phyloP scores from a whole-genome alignment of 2,113 vertebrate species.

The Corapipo altera region DNA sequence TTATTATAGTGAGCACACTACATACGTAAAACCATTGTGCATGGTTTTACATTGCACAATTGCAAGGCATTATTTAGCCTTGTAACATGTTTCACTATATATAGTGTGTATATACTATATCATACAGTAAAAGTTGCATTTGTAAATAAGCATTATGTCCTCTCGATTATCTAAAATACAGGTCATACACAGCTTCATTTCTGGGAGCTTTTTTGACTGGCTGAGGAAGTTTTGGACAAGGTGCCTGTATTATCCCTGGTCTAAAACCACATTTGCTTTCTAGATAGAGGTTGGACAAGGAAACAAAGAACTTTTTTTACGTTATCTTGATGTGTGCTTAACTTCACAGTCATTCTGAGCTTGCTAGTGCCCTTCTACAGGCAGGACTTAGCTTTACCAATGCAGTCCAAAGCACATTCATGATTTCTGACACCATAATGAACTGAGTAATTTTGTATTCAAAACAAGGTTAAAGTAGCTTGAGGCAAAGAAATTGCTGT shows the following conservation, averaged over 20 bases:
- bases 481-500: background rate
- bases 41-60: background rate
- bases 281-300: background rate
- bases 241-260: background rate
- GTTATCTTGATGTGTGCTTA: background rate
- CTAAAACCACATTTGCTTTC: background rate
- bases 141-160: fast-evolving
- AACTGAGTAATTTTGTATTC: background rate
- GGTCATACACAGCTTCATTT: background rate
- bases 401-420: fast-evolving
- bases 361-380: background rate
- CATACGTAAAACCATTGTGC: background rate
- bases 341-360: background rate
- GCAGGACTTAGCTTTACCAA: background rate
- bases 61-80: background rate
- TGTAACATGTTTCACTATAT: background rate
- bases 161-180: background rate
- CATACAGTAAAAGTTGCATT: background rate
- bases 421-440: background rate
- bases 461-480: background rate
- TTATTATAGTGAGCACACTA: background rate
- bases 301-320: background rate
- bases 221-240: background rate
- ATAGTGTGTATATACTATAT: background rate
- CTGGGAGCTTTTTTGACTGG: background rate